Evolutionary conservation across 2,113 vertebrate genomes (phyloP).

Genomic region (Erythrocebus patas): DNA sequence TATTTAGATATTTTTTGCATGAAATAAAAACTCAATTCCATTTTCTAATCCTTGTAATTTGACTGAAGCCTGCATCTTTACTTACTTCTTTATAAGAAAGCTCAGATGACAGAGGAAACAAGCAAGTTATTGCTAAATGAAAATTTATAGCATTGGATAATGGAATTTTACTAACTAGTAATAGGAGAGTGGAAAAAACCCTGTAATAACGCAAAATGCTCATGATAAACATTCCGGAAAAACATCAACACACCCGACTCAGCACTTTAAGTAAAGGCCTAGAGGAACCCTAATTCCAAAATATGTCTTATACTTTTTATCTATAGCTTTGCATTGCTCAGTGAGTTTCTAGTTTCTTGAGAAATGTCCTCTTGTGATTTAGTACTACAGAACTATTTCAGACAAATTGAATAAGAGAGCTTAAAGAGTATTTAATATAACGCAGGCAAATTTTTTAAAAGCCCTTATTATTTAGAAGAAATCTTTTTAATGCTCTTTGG

Average conservation of each 20-base stretch:
- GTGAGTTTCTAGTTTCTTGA: neutral
- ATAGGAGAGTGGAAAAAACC: neutral
- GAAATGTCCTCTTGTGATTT: slow-evolving; percentile 35
- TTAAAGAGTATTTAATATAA: slow-evolving; percentile 68
- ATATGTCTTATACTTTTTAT: neutral
- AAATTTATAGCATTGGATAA: slow-evolving; percentile 48
- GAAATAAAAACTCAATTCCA: slow-evolving; percentile 1
- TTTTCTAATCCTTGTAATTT: neutral
- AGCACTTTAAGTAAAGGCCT: slow-evolving; percentile 24
- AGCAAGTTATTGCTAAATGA: slow-evolving; percentile 35
- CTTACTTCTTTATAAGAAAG: neutral
- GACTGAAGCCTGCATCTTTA: neutral
- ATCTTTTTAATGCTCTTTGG: slow-evolving; percentile 71
- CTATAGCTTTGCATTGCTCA: neutral
- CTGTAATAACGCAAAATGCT: neutral
- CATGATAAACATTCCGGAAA: neutral
- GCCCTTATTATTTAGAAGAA: slow-evolving; percentile 65
- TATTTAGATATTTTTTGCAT: slow-evolving; percentile 4
- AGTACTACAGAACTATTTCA: slow-evolving; percentile 23
- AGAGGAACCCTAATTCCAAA: neutral
- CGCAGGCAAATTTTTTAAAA: slow-evolving; percentile 73
- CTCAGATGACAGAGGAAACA: neutral
- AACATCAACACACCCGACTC: neutral
- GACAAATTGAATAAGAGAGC: slow-evolving; percentile 62
- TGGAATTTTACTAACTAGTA: slow-evolving; percentile 26